Percentiles rank a stretch among this genome's conserved stretches.
phyloP scores from a whole-genome alignment of 2,888 invertebrate genomes.

The Dynastes tityus region DNA sequence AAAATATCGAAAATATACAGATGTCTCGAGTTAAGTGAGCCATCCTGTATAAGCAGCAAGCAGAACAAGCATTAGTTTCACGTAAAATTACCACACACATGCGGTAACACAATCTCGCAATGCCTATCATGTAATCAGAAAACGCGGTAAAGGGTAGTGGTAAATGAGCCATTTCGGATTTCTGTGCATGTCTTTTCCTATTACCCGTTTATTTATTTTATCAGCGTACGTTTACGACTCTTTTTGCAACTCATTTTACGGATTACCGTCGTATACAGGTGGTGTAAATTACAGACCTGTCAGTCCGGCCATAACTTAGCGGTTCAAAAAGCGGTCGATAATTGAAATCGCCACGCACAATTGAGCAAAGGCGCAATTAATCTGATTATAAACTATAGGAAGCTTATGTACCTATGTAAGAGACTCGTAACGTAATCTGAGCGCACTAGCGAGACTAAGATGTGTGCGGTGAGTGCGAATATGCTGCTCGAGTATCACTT shows the following conservation, averaged over 20 bases:
- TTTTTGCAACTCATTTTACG: slow-evolving; percentile 19
- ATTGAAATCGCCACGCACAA: slow-evolving; percentile 51
- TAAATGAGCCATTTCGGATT: slow-evolving; percentile 17
- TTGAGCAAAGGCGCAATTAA: slow-evolving; percentile 52
- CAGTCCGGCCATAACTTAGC: slow-evolving; percentile 37
- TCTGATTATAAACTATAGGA: slow-evolving; percentile 51
- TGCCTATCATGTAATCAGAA: slow-evolving; percentile 10
- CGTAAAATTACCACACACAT: slow-evolving; percentile 12
- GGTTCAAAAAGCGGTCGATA: slow-evolving; percentile 43
- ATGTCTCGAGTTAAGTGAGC: too few relatives aligned
- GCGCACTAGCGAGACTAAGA: background rate
- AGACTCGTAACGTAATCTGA: slow-evolving; percentile 16
- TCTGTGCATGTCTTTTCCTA: slow-evolving; percentile 17
- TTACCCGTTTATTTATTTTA: slow-evolving; percentile 27
- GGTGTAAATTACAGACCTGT: slow-evolving; percentile 43
- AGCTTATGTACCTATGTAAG: slow-evolving; percentile 39
- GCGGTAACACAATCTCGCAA: background rate
- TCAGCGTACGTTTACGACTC: slow-evolving; percentile 10
- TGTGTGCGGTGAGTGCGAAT: background rate
- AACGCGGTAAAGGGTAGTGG: slow-evolving; percentile 15
- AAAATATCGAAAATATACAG: too few relatives aligned
- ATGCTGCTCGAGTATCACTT: background rate
- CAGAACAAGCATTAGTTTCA: background rate
- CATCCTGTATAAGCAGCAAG: background rate
- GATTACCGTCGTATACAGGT: slow-evolving; percentile 4